Conservation (phyloP, 1,140 invertebrate genomes). For the Epicauta chinensis region DNA sequence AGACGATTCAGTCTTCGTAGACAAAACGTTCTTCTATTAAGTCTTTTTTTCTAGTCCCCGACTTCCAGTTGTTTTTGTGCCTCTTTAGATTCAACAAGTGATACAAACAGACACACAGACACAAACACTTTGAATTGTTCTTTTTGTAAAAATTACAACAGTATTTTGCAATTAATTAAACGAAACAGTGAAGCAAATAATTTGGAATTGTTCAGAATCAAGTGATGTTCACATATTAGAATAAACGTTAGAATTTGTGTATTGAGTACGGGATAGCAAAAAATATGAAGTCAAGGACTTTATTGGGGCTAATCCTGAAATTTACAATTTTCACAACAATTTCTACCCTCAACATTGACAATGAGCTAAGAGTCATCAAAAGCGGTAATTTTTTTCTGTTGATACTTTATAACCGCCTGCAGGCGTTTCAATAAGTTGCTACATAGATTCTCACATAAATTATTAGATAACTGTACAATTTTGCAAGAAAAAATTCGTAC, state of each 20-base stretch:
- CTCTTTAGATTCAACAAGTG: too few relatives aligned
- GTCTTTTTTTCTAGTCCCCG: too few relatives aligned
- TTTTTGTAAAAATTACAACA: too few relatives aligned
- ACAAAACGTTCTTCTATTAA: too few relatives aligned
- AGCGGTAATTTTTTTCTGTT: conserved; percentile 17
- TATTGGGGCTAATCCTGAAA: not conserved
- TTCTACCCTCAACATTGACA: conserved; percentile 19
- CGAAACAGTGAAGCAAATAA: conserved; percentile 9
- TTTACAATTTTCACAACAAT: conserved; percentile 17
- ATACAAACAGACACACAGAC: too few relatives aligned
- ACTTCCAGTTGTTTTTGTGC: too few relatives aligned
- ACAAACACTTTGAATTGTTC: too few relatives aligned
- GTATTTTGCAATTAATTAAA: conserved; percentile 1
- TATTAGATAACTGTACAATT: conserved; percentile 15
- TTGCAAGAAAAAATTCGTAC: conserved; percentile 2
- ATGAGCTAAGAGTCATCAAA: conserved; percentile 18
- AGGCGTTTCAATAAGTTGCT: not conserved
- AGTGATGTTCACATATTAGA: conserved; percentile 4
- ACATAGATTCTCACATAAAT: not conserved
- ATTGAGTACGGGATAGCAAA: not conserved
- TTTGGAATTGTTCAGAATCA: not conserved
- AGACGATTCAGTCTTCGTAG: too few relatives aligned
- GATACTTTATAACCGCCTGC: not conserved
- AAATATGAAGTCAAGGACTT: not conserved
- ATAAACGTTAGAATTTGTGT: not conserved